phyloP scores from a whole-genome alignment of 2,888 invertebrate species.

The Drosophila heteroneura region DNA sequence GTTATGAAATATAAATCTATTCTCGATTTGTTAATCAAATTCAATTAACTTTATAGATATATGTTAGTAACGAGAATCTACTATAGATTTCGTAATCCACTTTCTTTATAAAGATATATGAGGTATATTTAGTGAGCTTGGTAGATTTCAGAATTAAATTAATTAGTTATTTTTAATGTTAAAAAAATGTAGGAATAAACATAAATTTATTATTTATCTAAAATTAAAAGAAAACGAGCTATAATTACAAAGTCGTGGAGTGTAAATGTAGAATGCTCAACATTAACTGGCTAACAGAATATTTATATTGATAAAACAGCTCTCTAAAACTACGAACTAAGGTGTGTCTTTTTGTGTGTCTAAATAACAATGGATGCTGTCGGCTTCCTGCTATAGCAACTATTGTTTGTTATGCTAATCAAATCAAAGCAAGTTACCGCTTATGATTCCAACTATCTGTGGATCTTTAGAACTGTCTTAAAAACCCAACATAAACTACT shows the following conservation, averaged over 20 bases:
- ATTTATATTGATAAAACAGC: neutral
- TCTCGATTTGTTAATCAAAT: neutral
- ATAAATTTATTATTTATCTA: no score
- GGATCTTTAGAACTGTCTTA: slow-evolving; percentile 20
- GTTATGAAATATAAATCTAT: neutral
- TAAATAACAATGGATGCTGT: slow-evolving; percentile 30
- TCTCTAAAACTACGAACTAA: neutral
- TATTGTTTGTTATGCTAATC: slow-evolving; percentile 45
- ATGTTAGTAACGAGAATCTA: neutral
- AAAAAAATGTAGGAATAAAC: neutral
- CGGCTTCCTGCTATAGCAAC: slow-evolving; percentile 27
- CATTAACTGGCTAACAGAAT: neutral
- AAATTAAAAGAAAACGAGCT: neutral
- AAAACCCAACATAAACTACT: slow-evolving; percentile 13
- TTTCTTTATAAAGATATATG: neutral
- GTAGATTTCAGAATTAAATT: neutral
- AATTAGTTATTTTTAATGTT: neutral
- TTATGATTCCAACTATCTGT: slow-evolving; percentile 55
- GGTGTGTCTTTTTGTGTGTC: neutral
- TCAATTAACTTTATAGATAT: neutral
- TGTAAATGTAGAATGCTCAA: neutral
- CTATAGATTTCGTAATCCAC: neutral
- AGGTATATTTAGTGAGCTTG: neutral
- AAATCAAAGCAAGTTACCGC: slow-evolving; percentile 74
- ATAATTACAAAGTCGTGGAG: neutral